These are phyloP conservation scores for Varroa destructor DNA, from an alignment of 1,140 invertebrate genomes.

Conservation along the genomic window DNA sequence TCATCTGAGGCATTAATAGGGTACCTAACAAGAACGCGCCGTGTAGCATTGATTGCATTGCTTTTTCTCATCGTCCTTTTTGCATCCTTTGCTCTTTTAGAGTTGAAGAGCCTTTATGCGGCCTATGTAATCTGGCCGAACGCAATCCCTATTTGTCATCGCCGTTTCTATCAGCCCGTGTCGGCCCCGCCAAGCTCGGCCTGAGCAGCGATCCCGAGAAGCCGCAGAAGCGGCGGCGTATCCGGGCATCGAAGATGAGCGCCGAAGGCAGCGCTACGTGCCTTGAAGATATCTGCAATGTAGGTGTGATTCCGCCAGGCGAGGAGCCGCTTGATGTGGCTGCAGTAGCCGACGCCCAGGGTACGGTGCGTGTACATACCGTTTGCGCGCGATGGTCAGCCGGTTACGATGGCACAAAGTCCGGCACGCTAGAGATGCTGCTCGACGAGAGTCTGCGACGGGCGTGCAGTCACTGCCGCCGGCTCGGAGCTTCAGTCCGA, in stretches of 20 bases:
- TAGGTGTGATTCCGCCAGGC: constrained; percentile 19
- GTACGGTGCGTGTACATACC: background rate
- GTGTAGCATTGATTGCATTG: too few species aligned
- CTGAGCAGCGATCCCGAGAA: constrained; percentile 24
- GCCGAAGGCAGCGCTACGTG: constrained; percentile 22
- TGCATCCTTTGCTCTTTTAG: background rate
- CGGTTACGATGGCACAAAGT: background rate
- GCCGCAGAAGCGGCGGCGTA: constrained; percentile 22
- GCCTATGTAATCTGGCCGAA: constrained; percentile 26
- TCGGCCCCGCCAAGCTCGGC: constrained; percentile 4
- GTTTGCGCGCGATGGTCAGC: constrained; percentile 20
- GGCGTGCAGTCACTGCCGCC: constrained; percentile 25
- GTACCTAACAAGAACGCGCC: too few species aligned
- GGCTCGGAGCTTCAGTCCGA: constrained; percentile 21
- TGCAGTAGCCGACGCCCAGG: constrained; percentile 9
- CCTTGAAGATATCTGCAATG: constrained; percentile 25
- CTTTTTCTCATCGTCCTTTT: background rate
- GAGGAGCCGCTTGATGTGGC: constrained; percentile 25
- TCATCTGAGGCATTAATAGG: too few species aligned
- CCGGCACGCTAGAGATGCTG: constrained; percentile 16
- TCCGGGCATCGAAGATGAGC: constrained; percentile 24
- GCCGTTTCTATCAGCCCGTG: constrained; percentile 18
- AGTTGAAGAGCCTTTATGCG: constrained; percentile 13
- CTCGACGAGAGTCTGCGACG: constrained; percentile 15
- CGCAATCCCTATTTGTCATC: constrained; percentile 25